Base-by-base conservation (phyloP, 1,140 invertebrate genomes). In the Drosophila dunni region DNA sequence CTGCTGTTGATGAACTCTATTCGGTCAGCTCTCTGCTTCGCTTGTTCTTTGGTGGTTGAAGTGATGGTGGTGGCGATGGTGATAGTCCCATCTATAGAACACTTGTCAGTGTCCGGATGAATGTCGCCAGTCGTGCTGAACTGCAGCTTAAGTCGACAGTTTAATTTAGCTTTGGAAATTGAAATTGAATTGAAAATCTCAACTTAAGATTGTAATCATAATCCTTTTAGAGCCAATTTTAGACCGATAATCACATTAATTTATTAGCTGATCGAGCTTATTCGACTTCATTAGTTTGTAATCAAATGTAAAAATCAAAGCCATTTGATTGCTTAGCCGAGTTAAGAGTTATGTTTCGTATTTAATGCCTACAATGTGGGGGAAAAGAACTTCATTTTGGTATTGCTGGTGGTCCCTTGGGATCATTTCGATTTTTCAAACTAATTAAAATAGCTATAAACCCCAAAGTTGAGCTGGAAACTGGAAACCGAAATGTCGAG, bases 361-460 rank as follows among this genome's bases (percentile, higher is more conserved):
- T 51, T 15, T 34, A 7, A 34, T 34, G 46, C 17, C 2, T 20
- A 20, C 17, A 20, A 20, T 20, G 7, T 29, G 38, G 38, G 45
- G 56, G 24, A 29, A 29, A 29, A 60, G 44, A 40, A 64, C 33
- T 50, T 13, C 50, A 42, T 40, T 69, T 61, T 56, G 48, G 58
- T 86, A 69, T 60, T 65, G 54, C 75, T 79, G 79, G 82, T 86
- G 79, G 71, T 82, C 83, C 46, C 71, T 48, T 7, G 38, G 60
- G 77, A 51, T 51, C 24, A 53, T 53, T 33, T 29, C 24, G 24
- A 29, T 29, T 66, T 84, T 84, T 51, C 88, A 68, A 75, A 80
- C 83, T 88, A 88, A 88, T 88, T 88, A 88, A 88, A 88, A 88
- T 88, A 78, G 74, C 84, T 84, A 89, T 89, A 89, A 83, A 86